Base-by-base conservation (phyloP, 2,888 invertebrate genomes). In the Tetranychus piercei region DNA sequence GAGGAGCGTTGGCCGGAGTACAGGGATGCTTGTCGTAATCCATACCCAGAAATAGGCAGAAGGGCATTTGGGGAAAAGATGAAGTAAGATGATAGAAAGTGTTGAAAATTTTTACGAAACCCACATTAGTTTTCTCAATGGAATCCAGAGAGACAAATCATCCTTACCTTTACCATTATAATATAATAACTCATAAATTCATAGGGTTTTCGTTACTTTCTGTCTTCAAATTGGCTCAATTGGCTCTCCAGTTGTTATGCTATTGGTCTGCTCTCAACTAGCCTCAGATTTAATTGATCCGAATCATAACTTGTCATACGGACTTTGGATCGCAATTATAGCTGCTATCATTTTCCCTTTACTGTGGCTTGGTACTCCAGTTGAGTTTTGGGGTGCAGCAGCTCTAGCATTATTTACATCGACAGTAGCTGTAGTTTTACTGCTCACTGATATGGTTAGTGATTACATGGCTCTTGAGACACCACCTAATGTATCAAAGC, bases 301-400 rank as follows among this genome's bases (percentile, higher is more conserved):
- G 1, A 22, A 18, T 22, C 9, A 18, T 73, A 1, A 44, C 18
- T 15, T 90, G 75, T 85, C 88, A 78, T 91, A 89, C 82, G 93
- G 93, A 81, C 88, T 89, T 79, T 92, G 91, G 91, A 86, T 92
- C 81, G 82, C 91, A 34, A 83, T 92, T 22, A 85, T 92, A 1
- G 91, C 90, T 0, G 80, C 87, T 2, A 81, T 88, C 74, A 85
- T 93, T 22, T 89, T 90, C 78, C 92, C 93, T 0, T 82, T 92
- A 73, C 88, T 90, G 86, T 92, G 91, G 91, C 85, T 92, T 2
- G 92, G 92, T 72, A 91, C 92, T 77, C 93, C 93, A 0, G 91
- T 91, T 81, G 91, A 94, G 80, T 91, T 93, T 89, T 91, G 92
- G 93, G 84, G 86, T 76, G 85, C 87, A 18, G 89, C 88, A 2